Conservation (phyloP, 2,797 vertebrate species). For the Amazona finschi region DNA sequence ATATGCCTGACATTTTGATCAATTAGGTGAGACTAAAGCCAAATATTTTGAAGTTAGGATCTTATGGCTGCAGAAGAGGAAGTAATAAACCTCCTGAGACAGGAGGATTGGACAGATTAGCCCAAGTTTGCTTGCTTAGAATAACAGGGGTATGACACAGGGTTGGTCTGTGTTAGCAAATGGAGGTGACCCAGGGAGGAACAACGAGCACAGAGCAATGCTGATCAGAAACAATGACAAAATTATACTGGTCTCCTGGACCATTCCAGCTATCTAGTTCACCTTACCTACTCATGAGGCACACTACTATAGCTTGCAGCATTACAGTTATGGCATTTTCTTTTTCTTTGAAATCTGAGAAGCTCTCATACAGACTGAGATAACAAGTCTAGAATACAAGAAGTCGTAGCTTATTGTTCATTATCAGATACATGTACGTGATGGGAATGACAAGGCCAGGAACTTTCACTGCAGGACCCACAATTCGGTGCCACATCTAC, state of each 20-base stretch:
- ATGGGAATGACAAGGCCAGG: neutral
- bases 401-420: neutral
- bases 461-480: neutral
- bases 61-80: neutral
- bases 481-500: accelerated
- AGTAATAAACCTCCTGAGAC: neutral
- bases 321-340: neutral
- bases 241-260: neutral
- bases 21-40: neutral
- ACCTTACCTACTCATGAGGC: neutral
- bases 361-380: neutral
- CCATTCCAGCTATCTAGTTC: neutral
- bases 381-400: neutral
- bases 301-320: neutral
- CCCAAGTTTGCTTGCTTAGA: neutral
- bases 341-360: neutral
- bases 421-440: neutral
- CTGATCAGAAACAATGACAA: neutral
- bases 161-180: neutral
- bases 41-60: neutral
- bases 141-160: accelerated
- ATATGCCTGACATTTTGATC: neutral
- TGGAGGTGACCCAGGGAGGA: neutral
- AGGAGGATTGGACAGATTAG: neutral
- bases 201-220: accelerated